Percentiles rank a stretch among this genome's conserved stretches.
Evolutionary conservation across 2,888 invertebrate genomes (phyloP).

Genomic region (Tipula confusa): DNA sequence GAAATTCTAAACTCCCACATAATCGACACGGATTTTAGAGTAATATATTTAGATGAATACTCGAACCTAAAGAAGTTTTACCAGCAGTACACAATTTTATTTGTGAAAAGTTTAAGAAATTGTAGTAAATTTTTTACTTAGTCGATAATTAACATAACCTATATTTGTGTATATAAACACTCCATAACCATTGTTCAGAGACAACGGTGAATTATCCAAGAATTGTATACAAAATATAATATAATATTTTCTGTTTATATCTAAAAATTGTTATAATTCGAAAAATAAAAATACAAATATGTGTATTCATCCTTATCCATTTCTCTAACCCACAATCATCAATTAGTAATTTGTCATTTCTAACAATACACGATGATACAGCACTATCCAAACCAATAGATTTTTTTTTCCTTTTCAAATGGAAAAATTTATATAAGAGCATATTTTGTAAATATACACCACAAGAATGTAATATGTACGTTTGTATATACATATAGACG

Average conservation of each 20-base stretch:
- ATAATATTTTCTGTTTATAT: not conserved
- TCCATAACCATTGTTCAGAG: not conserved
- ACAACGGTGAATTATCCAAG: not conserved
- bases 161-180: not conserved
- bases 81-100: no score
- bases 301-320: not conserved
- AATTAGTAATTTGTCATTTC: constrained; percentile 30
- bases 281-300: constrained; percentile 13
- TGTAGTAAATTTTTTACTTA: no score
- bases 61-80: no score
- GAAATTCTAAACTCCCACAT: no score
- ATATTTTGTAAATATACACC: not conserved
- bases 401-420: not conserved
- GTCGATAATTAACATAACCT: not conserved
- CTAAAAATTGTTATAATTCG: not conserved
- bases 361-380: not conserved
- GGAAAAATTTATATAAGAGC: not conserved
- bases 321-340: not conserved
- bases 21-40: no score
- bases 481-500: not conserved
- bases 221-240: constrained; percentile 5
- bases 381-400: not conserved
- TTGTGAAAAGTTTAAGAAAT: no score
- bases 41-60: no score
- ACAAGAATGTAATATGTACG: not conserved